phyloP scores from a whole-genome alignment of 2,113 vertebrate species.

The Bombycilla garrulus region DNA sequence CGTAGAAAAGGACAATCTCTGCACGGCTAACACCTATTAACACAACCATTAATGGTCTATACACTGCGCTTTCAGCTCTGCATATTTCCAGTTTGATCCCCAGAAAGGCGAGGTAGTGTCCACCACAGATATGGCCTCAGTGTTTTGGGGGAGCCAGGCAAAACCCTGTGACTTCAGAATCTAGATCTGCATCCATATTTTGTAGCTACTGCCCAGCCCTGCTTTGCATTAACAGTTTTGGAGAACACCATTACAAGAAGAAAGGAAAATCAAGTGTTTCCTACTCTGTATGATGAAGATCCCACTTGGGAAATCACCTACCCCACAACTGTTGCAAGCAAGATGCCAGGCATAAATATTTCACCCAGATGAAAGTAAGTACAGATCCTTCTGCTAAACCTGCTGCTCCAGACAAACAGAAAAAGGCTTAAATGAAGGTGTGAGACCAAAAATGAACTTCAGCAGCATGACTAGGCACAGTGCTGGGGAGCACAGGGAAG shows the following conservation, averaged over 20 bases:
- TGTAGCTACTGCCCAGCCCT: background rate
- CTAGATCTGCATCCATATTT: background rate
- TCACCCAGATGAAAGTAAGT: background rate
- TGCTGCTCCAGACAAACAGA: background rate
- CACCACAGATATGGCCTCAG: background rate
- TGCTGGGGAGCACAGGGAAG: background rate
- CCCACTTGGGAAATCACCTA: background rate
- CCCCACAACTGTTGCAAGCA: background rate
- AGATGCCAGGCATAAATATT: background rate
- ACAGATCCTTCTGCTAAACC: background rate
- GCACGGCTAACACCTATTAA: background rate
- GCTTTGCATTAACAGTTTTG: background rate
- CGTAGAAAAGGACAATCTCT: background rate
- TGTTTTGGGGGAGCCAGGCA: background rate
- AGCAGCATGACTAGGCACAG: background rate
- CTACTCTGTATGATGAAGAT: background rate
- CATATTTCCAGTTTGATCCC: background rate
- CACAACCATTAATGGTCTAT: fast-evolving
- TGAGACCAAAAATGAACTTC: background rate
- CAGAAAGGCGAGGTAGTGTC: background rate
- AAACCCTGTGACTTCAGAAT: background rate
- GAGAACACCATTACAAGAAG: background rate
- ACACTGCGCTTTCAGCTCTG: background rate
- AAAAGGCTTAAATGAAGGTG: background rate
- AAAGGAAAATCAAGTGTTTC: background rate